phyloP scores from a whole-genome alignment of 1,140 invertebrate genomes.

The Drosophila arizonae region DNA sequence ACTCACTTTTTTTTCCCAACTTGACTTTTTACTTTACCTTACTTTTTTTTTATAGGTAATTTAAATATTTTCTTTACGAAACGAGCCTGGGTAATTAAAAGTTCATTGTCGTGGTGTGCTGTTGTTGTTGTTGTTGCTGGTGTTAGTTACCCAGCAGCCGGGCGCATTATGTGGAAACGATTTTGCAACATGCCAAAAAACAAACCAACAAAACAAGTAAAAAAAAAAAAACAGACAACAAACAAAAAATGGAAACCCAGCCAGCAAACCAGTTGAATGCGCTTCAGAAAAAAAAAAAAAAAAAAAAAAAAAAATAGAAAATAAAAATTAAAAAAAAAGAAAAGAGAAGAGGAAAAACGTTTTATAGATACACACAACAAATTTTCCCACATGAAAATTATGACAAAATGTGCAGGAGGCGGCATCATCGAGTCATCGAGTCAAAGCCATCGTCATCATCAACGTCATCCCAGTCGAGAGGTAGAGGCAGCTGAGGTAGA shows the following conservation, averaged over 20 bases:
- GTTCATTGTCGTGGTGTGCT: constrained; percentile 59
- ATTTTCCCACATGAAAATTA: constrained; percentile 74
- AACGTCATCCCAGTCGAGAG: background rate
- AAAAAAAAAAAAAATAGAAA: background rate
- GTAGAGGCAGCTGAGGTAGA: too few species aligned
- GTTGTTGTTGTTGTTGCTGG: constrained; percentile 14
- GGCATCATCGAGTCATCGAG: constrained; percentile 37
- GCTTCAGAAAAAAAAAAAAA: constrained; percentile 9
- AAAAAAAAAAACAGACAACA: constrained; percentile 8
- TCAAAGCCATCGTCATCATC: constrained; percentile 18
- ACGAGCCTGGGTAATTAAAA: constrained; percentile 70
- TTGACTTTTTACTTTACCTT: background rate
- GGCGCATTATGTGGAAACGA: constrained; percentile 56
- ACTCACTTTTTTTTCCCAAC: constrained; percentile 27
- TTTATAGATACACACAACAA: constrained; percentile 31
- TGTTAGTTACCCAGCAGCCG: constrained; percentile 14
- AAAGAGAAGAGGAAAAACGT: constrained; percentile 12
- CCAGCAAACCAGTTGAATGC: constrained; percentile 42
- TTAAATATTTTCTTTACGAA: constrained; percentile 57
- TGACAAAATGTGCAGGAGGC: constrained; percentile 64
- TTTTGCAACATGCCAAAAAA: constrained; percentile 59
- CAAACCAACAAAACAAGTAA: constrained; percentile 4
- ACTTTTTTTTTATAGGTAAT: constrained; percentile 39
- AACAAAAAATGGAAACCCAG: constrained; percentile 35
- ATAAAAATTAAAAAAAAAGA: background rate